Percentiles rank a stretch among this genome's conserved stretches.
Conservation (phyloP, 1,140 invertebrate genomes). For the Heliconius congener region DNA sequence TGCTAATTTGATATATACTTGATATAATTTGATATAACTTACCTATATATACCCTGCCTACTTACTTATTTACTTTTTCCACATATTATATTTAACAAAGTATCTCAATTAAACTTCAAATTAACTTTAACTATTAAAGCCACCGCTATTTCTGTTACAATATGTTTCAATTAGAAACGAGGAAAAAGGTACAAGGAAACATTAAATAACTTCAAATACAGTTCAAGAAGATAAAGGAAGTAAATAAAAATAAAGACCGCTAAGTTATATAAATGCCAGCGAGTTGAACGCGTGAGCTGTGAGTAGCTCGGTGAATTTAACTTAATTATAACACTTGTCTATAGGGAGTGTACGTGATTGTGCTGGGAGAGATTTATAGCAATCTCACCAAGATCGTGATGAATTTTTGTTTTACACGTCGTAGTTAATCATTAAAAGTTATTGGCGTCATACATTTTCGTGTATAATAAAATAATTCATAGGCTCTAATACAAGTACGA, state of each 20-base stretch:
- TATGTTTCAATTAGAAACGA: conserved; percentile 15
- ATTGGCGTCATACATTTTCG: conserved; percentile 63
- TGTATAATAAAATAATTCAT: conserved; percentile 13
- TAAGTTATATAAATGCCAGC: conserved; percentile 24
- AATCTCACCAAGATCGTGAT: conserved; percentile 63
- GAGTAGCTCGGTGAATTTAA: conserved; percentile 59
- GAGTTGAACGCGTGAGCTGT: conserved; percentile 32
- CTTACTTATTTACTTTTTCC: no score
- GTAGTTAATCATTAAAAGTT: conserved; percentile 74
- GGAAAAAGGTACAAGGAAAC: conserved; percentile 11
- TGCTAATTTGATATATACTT: background rate
- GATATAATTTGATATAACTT: background rate
- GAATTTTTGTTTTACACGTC: conserved; percentile 72
- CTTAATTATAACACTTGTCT: conserved; percentile 79
- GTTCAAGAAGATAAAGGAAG: conserved; percentile 1
- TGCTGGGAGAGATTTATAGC: conserved; percentile 74
- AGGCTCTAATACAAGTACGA: background rate
- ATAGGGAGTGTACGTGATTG: conserved; percentile 63
- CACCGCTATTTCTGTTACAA: background rate
- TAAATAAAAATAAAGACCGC: conserved; percentile 3
- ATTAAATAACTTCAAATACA: background rate
- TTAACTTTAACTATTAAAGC: conserved; percentile 4
- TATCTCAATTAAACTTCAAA: background rate
- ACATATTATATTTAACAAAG: background rate
- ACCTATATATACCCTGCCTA: background rate